phyloP scores from a whole-genome alignment of 1,140 invertebrate species.

The Brachionus rubens region DNA sequence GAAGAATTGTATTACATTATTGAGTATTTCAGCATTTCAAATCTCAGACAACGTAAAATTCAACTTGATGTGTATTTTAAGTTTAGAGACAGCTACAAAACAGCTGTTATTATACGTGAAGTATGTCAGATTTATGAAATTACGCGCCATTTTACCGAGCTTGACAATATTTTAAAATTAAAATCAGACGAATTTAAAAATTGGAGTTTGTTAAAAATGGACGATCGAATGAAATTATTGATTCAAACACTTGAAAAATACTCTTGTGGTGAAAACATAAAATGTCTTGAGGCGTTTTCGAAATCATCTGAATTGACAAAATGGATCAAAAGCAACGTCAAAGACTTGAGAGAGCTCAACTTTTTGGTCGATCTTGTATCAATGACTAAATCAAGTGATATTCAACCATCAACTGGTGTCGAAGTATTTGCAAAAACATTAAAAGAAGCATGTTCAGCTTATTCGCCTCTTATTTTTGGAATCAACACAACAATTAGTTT shows the following conservation, averaged over 20 bases:
- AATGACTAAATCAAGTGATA: conserved; percentile 53
- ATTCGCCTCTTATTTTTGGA: conserved; percentile 56
- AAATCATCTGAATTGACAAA: conserved; percentile 49
- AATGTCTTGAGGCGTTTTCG: conserved; percentile 50
- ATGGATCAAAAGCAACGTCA: conserved; percentile 52
- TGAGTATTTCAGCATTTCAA: not conserved
- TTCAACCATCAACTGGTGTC: conserved; percentile 49
- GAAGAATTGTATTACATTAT: not conserved
- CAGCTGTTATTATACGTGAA: not conserved
- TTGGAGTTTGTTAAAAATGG: conserved; percentile 13
- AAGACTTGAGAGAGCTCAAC: conserved; percentile 53
- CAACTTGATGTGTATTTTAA: conserved; percentile 12
- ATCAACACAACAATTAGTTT: conserved; percentile 48
- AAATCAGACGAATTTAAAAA: conserved; percentile 25
- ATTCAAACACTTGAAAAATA: not conserved
- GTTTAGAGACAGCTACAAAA: not conserved
- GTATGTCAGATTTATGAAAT: not conserved
- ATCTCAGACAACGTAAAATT: not conserved
- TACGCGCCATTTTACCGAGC: not conserved
- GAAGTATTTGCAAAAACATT: conserved; percentile 49
- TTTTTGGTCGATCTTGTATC: conserved; percentile 56
- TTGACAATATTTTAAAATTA: not conserved
- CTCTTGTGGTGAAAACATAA: not conserved
- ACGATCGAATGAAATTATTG: not conserved
- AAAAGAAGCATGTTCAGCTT: conserved; percentile 53